Evolutionary conservation across 2,797 vertebrate species (phyloP).

Genomic region (Leucoraja ocellata): DNA sequence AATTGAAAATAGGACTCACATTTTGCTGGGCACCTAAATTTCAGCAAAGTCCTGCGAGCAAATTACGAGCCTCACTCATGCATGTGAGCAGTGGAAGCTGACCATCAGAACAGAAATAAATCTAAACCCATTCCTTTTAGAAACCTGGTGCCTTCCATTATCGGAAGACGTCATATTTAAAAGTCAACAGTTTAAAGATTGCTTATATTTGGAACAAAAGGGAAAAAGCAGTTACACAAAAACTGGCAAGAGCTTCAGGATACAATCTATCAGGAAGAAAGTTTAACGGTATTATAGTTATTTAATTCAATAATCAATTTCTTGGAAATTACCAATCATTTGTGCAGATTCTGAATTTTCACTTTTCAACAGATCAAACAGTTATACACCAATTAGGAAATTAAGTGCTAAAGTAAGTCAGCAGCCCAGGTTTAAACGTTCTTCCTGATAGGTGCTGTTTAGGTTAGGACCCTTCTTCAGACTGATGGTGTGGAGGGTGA

Average conservation of each 20-base stretch:
- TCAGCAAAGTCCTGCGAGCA: neutral
- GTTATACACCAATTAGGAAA: neutral
- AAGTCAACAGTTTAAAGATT: conserved; percentile 8
- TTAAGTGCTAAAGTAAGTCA: too few species aligned
- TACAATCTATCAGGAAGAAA: neutral
- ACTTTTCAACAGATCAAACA: neutral
- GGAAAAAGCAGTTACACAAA: neutral
- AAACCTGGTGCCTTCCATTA: neutral
- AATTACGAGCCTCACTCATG: conserved; percentile 18
- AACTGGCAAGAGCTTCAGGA: neutral
- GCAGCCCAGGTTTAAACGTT: too few species aligned
- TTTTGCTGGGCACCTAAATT: conserved; percentile 22
- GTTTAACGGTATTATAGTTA: neutral
- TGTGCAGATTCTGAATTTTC: neutral
- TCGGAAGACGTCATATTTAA: neutral
- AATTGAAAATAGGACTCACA: conserved; percentile 28
- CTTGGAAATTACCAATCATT: neutral
- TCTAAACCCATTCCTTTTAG: conserved; percentile 16
- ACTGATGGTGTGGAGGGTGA: too few species aligned
- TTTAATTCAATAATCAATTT: neutral
- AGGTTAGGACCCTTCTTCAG: too few species aligned
- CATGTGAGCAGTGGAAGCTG: neutral
- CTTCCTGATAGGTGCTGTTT: too few species aligned
- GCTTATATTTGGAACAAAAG: neutral
- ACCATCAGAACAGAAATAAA: neutral